Evolutionary conservation across 2,797 vertebrate genomes (phyloP), one percentile per base, ranked within the genome.

Genomic region (Xyrichtys novacula): DNA sequence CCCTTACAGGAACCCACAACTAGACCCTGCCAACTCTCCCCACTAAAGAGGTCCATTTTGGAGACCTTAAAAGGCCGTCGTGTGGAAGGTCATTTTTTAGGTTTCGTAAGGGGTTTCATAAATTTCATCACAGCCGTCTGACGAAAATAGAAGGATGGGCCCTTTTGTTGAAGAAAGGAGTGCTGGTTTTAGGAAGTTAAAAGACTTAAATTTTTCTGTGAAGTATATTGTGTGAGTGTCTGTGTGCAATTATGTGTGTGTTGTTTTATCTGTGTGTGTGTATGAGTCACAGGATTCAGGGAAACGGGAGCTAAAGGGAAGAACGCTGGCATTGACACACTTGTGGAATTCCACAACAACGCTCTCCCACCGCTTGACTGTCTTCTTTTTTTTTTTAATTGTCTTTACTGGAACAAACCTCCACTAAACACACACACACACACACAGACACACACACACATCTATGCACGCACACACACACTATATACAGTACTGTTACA

Each of bases 251-350:
- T 39, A 22, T 60, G 59, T 54, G 47, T 34, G 47, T 34, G 22
- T 42, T 60, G 68, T 7, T 34, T 44, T 32, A 29, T 61, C 9
- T 1, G 7, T 44, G 38, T 32, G 34, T 54, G 73, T 61, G 70
- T 57, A 61, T 93, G 91, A 94, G 65, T 94, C 91, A 92, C 39
- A 76, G 76, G 71, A 87, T 92, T 92, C 89, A 91, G 85, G 88
- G 91, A 93, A 93, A 87, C 70, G 40, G 63, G 53, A 82, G 71
- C 49, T 53, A 57, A 86, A 83, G 78, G 83, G 85, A 89, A 73
- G 71, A 83, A 76, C 76, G 75, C 65, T 78, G 76, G 70, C 83
- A 81, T 82, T 92, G 84, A 90, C 81, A 90, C 81, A 91, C 28
- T 72, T 63, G 46, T 88, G 86, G 87, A 92, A 93, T 93, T 92